These are phyloP conservation scores for Drosophila borealis DNA, from an alignment of 2,888 invertebrate genomes.

Conservation along the genomic window DNA sequence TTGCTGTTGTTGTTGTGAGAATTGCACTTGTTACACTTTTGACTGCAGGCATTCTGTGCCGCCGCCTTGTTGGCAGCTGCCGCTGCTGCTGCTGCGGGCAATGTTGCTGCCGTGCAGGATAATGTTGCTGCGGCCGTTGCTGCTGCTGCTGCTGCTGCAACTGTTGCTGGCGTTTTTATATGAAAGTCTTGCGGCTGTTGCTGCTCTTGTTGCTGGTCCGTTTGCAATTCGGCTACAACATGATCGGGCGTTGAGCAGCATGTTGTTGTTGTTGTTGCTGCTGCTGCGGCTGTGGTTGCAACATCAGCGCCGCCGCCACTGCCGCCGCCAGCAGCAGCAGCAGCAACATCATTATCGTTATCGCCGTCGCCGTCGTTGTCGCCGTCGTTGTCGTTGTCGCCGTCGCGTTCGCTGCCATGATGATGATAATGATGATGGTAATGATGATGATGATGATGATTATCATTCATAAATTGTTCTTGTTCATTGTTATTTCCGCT, in stretches of 20 bases:
- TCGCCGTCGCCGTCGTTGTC: constrained; percentile 22
- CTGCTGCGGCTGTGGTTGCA: constrained; percentile 24
- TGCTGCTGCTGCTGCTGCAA: constrained; percentile 21
- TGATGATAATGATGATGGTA: constrained; percentile 69
- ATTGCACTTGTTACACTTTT: constrained; percentile 83
- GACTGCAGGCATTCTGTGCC: constrained; percentile 54
- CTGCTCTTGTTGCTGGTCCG: background rate
- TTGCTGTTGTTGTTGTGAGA: constrained; percentile 76
- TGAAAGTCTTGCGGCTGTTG: constrained; percentile 36
- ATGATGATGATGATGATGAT: constrained; percentile 73
- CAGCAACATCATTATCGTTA: constrained; percentile 33
- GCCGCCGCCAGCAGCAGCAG: constrained; percentile 22
- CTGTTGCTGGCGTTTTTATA: constrained; percentile 23
- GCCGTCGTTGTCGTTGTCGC: constrained; percentile 29
- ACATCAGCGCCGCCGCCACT: constrained; percentile 3
- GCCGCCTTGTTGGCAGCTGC: constrained; percentile 17
- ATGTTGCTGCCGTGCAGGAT: constrained; percentile 39
- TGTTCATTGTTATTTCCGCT: constrained; percentile 75
- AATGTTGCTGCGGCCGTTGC: constrained; percentile 25
- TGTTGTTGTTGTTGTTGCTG: constrained; percentile 18
- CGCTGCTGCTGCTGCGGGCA: constrained; percentile 21
- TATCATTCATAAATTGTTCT: constrained; percentile 72
- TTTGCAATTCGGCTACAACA: constrained; percentile 25
- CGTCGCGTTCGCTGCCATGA: constrained; percentile 41
- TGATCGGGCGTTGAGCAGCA: constrained; percentile 34